Percentiles rank a stretch among this genome's conserved stretches.
phyloP scores from a whole-genome alignment of 2,113 vertebrate species.

The Illadopsis cleaveri region DNA sequence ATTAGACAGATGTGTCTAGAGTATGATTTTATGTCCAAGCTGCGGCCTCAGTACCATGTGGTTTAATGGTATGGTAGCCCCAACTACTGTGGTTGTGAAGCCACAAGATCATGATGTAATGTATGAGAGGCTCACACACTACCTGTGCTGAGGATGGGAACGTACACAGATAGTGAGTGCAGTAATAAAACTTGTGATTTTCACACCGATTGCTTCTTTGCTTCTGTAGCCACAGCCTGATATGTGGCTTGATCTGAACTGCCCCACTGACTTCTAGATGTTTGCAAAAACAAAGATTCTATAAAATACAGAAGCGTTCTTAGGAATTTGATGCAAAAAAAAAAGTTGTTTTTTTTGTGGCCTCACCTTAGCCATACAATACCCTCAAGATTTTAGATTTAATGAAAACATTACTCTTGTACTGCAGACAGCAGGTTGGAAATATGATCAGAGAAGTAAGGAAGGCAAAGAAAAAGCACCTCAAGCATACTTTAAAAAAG shows the following conservation, averaged over 20 bases:
- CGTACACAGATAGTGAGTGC: fast-evolving
- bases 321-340: not conserved
- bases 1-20: not conserved
- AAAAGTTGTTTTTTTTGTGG: not conserved
- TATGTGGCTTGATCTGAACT: not conserved
- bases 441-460: not conserved
- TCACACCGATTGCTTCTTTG: not conserved
- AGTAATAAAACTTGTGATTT: not conserved
- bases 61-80: not conserved
- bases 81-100: not conserved
- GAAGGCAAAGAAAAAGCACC: not conserved
- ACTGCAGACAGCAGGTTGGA: not conserved
- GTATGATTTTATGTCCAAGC: not conserved
- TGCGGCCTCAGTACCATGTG: not conserved
- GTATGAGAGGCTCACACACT: not conserved
- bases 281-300: not conserved
- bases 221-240: not conserved
- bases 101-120: not conserved
- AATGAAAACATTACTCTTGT: not conserved
- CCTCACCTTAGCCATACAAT: not conserved
- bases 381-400: not conserved
- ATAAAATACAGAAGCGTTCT: not conserved
- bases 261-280: not conserved
- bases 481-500: not conserved
- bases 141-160: not conserved